Conservation (phyloP, 2,888 invertebrate genomes). For the Trichacis sp. region DNA sequence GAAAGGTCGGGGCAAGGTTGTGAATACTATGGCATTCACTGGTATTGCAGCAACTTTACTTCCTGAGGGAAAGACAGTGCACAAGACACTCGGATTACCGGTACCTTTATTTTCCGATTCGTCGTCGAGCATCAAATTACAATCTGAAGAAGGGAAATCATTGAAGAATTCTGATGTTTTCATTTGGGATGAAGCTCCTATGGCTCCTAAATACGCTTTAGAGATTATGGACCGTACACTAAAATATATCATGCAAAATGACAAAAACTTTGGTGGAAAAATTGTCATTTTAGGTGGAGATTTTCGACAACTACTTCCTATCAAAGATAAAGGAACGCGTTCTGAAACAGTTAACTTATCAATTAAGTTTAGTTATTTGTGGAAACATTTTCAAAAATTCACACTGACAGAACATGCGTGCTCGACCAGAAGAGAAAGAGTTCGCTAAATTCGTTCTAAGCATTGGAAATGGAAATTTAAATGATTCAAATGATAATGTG, state of each 20-base stretch:
- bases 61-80: conserved; percentile 1
- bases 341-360: conserved; percentile 19
- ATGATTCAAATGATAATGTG: too few relatives aligned
- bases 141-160: conserved; percentile 14
- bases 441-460: too few relatives aligned
- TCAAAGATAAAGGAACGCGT: conserved; percentile 8
- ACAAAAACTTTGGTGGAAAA: conserved; percentile 46
- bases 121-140: conserved; percentile 35
- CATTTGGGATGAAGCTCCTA: conserved; percentile 45
- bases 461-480: too few relatives aligned
- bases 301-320: conserved; percentile 20
- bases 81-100: background rate
- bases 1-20: conserved; percentile 12
- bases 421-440: too few relatives aligned
- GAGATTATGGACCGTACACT: conserved; percentile 37
- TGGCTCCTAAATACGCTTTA: conserved; percentile 40
- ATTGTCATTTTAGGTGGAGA: background rate
- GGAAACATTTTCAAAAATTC: too few relatives aligned
- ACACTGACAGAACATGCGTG: too few relatives aligned
- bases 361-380: conserved; percentile 20
- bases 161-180: conserved; percentile 36
- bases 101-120: conserved; percentile 15
- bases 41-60: conserved; percentile 56
- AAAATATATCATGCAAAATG: conserved; percentile 41
- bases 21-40: conserved; percentile 51